Percentiles rank a stretch among this genome's conserved stretches.
These are phyloP conservation scores for Danaus plexippus DNA, from an alignment of 1,140 invertebrate genomes.

Conservation along the genomic window DNA sequence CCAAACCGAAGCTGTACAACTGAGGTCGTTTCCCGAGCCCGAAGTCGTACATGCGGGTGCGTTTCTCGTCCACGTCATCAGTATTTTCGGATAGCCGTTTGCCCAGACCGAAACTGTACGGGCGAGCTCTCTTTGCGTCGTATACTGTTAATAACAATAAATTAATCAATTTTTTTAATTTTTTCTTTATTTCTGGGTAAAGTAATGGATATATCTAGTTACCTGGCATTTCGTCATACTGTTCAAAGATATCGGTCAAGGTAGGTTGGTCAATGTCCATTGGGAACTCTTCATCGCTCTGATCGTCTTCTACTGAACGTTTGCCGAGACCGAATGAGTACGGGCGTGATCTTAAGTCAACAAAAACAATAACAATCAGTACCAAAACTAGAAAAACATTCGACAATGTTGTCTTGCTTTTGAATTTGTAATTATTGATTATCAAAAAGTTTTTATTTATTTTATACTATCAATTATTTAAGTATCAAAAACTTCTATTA, in stretches of 20 bases:
- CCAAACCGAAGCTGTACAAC: constrained; percentile 58
- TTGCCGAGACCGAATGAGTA: constrained; percentile 76
- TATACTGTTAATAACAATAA: constrained; percentile 38
- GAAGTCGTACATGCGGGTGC: constrained; percentile 61
- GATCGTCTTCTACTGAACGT: constrained; percentile 55
- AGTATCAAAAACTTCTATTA: too few species aligned
- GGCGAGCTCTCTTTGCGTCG: constrained; percentile 59
- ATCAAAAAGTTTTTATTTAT: too few species aligned
- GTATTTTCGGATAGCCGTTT: constrained; percentile 48
- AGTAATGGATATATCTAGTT: constrained; percentile 9
- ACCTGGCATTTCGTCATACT: constrained; percentile 52
- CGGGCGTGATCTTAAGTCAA: constrained; percentile 46
- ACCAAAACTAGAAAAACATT: too few species aligned
- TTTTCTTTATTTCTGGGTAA: background rate
- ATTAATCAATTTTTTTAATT: background rate
- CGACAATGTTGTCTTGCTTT: too few species aligned
- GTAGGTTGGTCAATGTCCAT: constrained; percentile 33
- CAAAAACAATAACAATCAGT: too few species aligned
- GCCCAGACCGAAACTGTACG: constrained; percentile 66
- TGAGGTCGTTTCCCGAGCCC: constrained; percentile 58
- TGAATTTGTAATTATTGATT: too few species aligned
- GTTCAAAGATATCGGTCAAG: constrained; percentile 40
- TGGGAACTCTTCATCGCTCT: constrained; percentile 30
- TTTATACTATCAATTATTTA: too few species aligned
- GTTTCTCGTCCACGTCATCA: constrained; percentile 48